These are phyloP conservation scores for Macroglossus sobrinus DNA, from an alignment of 2,113 vertebrate genomes.

Conservation along the genomic window DNA sequence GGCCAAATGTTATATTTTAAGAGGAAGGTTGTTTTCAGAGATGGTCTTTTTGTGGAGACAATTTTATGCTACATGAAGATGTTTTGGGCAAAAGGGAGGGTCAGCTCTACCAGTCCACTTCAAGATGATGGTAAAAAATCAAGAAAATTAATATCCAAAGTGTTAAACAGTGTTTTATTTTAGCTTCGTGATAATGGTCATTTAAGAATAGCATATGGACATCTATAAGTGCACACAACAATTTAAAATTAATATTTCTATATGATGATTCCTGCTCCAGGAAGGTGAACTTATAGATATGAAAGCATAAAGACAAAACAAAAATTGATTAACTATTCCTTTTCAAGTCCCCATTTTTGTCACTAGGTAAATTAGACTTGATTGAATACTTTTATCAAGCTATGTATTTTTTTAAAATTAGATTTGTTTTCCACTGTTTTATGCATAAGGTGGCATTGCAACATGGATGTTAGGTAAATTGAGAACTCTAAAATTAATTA, in stretches of 20 bases:
- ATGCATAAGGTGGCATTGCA: neutral
- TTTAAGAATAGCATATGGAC: neutral
- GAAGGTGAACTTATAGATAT: neutral
- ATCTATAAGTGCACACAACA: neutral
- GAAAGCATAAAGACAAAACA: neutral
- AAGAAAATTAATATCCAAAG: neutral
- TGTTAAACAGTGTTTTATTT: neutral
- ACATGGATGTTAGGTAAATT: neutral
- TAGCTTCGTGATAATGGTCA: neutral
- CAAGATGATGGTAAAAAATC: neutral
- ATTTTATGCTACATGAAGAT: neutral
- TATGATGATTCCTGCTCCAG: neutral
- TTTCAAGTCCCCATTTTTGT: neutral
- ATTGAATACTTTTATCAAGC: neutral
- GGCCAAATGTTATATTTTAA: neutral
- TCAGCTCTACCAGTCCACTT: neutral
- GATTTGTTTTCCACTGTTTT: neutral
- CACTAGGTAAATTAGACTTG: neutral
- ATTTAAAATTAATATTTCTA: neutral
- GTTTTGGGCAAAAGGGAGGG: neutral
- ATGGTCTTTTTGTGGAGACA: neutral
- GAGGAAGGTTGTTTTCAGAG: neutral
- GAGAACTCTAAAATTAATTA: neutral
- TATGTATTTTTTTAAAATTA: neutral
- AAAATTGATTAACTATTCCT: neutral